Evolutionary conservation across 2,888 invertebrate genomes (phyloP), one percentile per base, ranked within the genome.

Genomic region (Melieria picta): DNA sequence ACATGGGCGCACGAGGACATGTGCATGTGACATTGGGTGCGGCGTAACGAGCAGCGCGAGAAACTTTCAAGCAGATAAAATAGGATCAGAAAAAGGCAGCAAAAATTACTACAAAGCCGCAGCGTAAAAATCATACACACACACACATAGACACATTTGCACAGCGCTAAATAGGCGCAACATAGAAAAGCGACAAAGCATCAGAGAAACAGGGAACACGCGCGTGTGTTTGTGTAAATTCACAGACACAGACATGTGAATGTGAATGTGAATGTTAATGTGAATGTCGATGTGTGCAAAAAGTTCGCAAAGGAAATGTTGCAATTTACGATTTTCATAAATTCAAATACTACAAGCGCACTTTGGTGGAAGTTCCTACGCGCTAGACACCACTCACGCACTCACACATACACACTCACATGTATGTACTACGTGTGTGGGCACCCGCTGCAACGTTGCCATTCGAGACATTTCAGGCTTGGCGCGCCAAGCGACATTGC

Each of bases 1-100:
- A 30, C 55, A 62, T 72, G 56, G 45, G 10, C 69, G 55, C 45
- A 67, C 52, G 60, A 13, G 43, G 67, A 69, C 56, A 56, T 58
- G 9, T 52, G 13, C 52, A 52, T 52, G 16, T 30, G 42, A 62
- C 48, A 62, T 47, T 62, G 43, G 52, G 52, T 16, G 64, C 64
- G 64, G 64, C 64, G 52, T 52, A 9, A 52, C 11, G 42, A 11
- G 16, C 30, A 11, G 30, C 1, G 52, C 50, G 16, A 30, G 13
- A 42, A 7, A 7, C n/a, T 43, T 46, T 11, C 6, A 62, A 62
- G 11, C 7, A 48, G 47, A 62, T 10, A 30, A 30, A 30, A 30
- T 16, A 30, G 30, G 45, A 47, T 45, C 52, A 13, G 55, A 52
- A 9, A 55, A 56, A 65, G 50, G 47, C 16, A 62, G 62, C 55